These are phyloP conservation scores for Paradoxurus hermaphroditus DNA, from an alignment of 2,113 vertebrate species.

Conservation along the genomic window DNA sequence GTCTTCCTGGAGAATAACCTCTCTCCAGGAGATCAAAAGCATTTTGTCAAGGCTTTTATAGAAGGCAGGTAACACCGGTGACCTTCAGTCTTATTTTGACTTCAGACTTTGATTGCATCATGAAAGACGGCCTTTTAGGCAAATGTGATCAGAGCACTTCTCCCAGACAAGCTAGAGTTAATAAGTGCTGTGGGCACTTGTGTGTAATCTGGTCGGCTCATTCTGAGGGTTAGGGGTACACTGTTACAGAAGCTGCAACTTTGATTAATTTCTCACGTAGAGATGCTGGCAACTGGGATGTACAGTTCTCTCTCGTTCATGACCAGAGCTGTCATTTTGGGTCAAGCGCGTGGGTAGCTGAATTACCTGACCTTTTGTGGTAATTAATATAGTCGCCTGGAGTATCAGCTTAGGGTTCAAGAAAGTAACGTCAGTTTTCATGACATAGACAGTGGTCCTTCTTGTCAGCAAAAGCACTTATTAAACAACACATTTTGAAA, in stretches of 20 bases:
- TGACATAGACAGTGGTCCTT: not conserved
- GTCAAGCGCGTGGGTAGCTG: not conserved
- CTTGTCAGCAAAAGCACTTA: not conserved
- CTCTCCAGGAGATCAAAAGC: not conserved
- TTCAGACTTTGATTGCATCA: not conserved
- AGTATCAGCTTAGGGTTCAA: not conserved
- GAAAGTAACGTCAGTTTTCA: not conserved
- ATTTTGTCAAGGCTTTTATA: not conserved
- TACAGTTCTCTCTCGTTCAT: not conserved
- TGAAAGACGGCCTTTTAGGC: not conserved
- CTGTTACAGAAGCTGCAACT: not conserved
- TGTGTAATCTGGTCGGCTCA: not conserved
- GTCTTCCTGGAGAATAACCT: not conserved
- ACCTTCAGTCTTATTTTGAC: not conserved
- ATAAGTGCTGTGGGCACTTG: no score
- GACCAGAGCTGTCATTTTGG: not conserved
- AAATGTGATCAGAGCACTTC: not conserved
- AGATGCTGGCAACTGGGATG: not conserved
- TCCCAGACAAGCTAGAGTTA: not conserved
- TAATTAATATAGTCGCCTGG: not conserved
- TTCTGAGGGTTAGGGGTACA: not conserved
- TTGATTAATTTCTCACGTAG: not conserved
- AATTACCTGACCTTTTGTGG: not conserved
- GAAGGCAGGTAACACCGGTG: not conserved
- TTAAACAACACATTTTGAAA: slow-evolving; percentile 8